Evolutionary conservation across 2,113 vertebrate species (phyloP), one percentile per base, ranked within the genome.

Genomic region (Oryzias melastigma): DNA sequence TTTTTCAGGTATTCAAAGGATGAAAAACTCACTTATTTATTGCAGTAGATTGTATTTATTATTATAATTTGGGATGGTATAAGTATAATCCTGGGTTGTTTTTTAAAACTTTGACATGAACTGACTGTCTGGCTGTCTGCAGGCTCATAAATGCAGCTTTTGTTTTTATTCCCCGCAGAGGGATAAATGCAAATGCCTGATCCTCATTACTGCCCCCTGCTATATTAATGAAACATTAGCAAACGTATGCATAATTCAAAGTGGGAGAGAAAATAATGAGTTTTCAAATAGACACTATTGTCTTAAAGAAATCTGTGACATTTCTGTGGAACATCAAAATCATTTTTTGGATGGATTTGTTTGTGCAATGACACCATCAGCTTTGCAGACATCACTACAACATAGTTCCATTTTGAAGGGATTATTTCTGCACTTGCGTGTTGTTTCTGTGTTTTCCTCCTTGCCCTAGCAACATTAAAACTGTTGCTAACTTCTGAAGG

Each of bases 261-360:
- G 5, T 17, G 49, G 25, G 17, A 40, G 27, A 54, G 10, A 59
- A 61, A 27, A 18, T 40, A 20, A 14, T 41, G 27, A 65, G 50
- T 62, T 73, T 53, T 46, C 50, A 48, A 46, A 58, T 47, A 71
- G 47, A 35, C 71, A 56, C 74, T 3, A 44, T 19, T 1, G 6
- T 29, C 27, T 8, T 29, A 29, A 29, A 29, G 27, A 29, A 29
- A 29, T 7, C 27, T 7, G 7, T 29, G 27, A 29, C 27, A 29
- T 29, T 29, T 29, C 7, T 29, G 3, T 17, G 16, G 14, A 5
- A 6, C 44, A 45, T 35, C 25, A 6, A 35, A 5, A 35, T 40
- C 52, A 14, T 24, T 18, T 52, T 27, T 20, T 8, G 14, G 27
- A 35, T 15, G 22, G 14, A 29, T 77, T 60, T 52, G 22, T 73